Evolutionary conservation across 2,113 vertebrate genomes (phyloP).

Genomic region (Nyctereutes procyonoides): DNA sequence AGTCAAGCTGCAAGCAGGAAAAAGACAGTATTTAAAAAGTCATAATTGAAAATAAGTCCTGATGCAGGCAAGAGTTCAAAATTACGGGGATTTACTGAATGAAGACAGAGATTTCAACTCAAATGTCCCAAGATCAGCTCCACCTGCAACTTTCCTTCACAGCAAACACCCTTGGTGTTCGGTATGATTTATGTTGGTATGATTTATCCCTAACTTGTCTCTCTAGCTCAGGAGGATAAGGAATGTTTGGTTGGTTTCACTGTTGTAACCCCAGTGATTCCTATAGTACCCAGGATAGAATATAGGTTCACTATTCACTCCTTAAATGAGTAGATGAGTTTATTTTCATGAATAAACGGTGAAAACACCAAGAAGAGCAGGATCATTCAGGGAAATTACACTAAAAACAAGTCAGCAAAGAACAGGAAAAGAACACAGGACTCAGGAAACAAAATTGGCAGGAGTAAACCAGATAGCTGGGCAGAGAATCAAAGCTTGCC

Average conservation of each 20-base stretch:
- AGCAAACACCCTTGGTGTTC: background rate
- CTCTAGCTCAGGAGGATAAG: background rate
- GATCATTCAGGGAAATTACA: background rate
- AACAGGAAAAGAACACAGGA: background rate
- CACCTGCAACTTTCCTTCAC: background rate
- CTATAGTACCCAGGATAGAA: background rate
- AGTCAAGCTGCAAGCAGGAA: background rate
- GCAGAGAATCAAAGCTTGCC: background rate
- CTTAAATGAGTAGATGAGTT: background rate
- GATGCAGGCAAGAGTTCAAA: background rate
- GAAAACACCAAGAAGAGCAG: slow-evolving; percentile 9
- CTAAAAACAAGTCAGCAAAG: slow-evolving; percentile 39
- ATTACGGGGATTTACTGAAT: background rate
- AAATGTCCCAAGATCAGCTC: background rate
- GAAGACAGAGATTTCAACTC: background rate
- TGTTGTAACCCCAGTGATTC: background rate
- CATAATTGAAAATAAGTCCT: background rate
- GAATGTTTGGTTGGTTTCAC: background rate
- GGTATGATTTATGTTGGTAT: background rate
- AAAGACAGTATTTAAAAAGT: background rate
- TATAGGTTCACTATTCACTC: background rate
- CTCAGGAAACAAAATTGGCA: slow-evolving; percentile 1
- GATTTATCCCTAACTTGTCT: background rate
- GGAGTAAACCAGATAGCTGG: background rate
- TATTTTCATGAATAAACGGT: background rate